Evolutionary conservation across 2,888 invertebrate species (phyloP).

Genomic region (Panzeria rudis): DNA sequence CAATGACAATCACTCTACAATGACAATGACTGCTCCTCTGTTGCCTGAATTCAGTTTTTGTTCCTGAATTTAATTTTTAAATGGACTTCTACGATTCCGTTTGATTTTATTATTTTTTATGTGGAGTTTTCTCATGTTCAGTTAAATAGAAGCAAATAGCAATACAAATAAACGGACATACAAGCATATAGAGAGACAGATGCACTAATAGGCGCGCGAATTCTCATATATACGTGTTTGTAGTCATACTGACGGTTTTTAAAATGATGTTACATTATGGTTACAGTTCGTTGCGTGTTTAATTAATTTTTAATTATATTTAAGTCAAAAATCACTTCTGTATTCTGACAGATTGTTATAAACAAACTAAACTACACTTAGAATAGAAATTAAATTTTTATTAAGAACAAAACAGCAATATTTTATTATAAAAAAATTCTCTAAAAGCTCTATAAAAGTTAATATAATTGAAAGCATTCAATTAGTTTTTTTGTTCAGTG

Average conservation of each 20-base stretch:
- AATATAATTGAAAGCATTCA: constrained; percentile 12
- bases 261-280: constrained; percentile 57
- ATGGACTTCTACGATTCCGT: constrained; percentile 48
- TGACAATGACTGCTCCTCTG: neutral
- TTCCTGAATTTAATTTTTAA: constrained; percentile 46
- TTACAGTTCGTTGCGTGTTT: constrained; percentile 66
- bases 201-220: constrained; percentile 8
- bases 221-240: neutral
- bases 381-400: neutral
- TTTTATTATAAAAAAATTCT: neutral
- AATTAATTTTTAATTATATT: constrained; percentile 71
- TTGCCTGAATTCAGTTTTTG: neutral
- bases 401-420: neutral
- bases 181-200: neutral
- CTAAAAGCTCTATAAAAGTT: neutral
- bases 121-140: constrained; percentile 35
- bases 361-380: constrained; percentile 9
- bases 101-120: constrained; percentile 35
- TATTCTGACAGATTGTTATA: constrained; percentile 56
- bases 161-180: neutral
- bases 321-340: constrained; percentile 60
- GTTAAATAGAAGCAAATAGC: constrained; percentile 15
- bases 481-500: neutral
- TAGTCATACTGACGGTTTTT: constrained; percentile 28
- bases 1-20: constrained; percentile 1